Evolutionary conservation across 2,797 vertebrate species (phyloP).

Genomic region (Eremophila alpestris): DNA sequence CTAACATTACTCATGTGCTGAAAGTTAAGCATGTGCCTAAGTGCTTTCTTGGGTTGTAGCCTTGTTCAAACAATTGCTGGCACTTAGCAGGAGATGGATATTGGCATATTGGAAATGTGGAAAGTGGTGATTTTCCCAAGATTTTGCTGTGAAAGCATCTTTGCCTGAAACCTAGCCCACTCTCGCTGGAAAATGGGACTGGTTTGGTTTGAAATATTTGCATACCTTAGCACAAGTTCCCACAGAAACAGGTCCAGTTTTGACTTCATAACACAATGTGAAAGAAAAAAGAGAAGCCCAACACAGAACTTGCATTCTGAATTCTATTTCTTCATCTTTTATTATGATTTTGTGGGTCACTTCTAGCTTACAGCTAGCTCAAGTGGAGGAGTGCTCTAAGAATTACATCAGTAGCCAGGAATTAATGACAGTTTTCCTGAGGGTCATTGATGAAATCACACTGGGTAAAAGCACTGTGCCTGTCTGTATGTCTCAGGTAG

Average conservation of each 20-base stretch:
- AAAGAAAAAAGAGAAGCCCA: background rate
- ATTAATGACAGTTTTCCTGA: background rate
- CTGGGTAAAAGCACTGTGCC: background rate
- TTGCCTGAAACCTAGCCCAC: slow-evolving; percentile 61
- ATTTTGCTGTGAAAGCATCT: slow-evolving; percentile 65
- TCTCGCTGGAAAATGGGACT: slow-evolving; percentile 54
- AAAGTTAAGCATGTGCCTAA: slow-evolving; percentile 48
- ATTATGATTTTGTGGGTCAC: background rate
- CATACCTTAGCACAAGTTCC: slow-evolving; percentile 68
- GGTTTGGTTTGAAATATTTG: slow-evolving; percentile 59
- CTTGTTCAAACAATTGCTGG: slow-evolving; percentile 26
- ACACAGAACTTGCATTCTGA: background rate
- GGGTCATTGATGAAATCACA: background rate
- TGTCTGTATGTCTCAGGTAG: background rate
- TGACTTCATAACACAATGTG: slow-evolving; percentile 35
- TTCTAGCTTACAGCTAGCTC: background rate
- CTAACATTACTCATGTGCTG: background rate
- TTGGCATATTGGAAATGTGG: slow-evolving; percentile 44
- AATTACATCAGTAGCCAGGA: background rate
- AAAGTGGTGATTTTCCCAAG: slow-evolving; percentile 60
- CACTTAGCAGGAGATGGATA: slow-evolving; percentile 1
- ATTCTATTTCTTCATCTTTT: background rate
- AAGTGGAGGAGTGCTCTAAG: background rate
- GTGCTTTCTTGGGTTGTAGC: slow-evolving; percentile 26
- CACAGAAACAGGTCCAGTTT: slow-evolving; percentile 69